phyloP scores from a whole-genome alignment of 2,888 invertebrate genomes.

The Dryobotodes eremita region DNA sequence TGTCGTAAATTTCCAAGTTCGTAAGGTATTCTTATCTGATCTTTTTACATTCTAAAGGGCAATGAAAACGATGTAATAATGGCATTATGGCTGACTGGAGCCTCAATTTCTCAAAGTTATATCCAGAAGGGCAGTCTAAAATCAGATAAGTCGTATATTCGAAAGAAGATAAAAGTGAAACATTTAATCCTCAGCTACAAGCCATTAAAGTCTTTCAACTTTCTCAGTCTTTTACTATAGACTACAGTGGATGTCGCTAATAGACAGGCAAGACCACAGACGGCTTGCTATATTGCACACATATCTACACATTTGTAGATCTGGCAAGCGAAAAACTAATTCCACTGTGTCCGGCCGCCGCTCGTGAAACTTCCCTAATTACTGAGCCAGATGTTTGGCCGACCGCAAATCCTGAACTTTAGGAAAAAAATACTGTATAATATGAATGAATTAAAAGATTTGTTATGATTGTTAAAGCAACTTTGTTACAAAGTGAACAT shows the following conservation, averaged over 20 bases:
- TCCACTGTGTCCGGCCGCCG: slow-evolving; percentile 23
- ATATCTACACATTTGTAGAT: slow-evolving; percentile 20
- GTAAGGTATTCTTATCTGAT: not conserved
- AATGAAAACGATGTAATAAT: not conserved
- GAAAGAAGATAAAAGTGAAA: not conserved
- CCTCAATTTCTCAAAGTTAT: not conserved
- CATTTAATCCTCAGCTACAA: not conserved
- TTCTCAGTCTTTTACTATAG: not conserved
- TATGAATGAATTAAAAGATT: slow-evolving; percentile 6
- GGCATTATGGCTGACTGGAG: not conserved
- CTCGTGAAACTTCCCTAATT: slow-evolving; percentile 62
- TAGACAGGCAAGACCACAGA: not conserved
- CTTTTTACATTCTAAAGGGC: not conserved
- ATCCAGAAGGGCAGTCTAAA: not conserved
- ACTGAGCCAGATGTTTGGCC: slow-evolving; percentile 36
- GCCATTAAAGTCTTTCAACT: not conserved
- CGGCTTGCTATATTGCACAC: not conserved
- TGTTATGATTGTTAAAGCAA: not conserved
- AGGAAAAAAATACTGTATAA: slow-evolving; percentile 15
- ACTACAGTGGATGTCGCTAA: not conserved
- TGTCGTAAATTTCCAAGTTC: no score
- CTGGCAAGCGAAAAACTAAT: slow-evolving; percentile 51
- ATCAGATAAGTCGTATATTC: not conserved
- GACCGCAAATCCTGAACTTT: slow-evolving; percentile 48
- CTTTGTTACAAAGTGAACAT: not conserved